phyloP scores from a whole-genome alignment of 2,888 invertebrate species.

The Cosmia pyralina region DNA sequence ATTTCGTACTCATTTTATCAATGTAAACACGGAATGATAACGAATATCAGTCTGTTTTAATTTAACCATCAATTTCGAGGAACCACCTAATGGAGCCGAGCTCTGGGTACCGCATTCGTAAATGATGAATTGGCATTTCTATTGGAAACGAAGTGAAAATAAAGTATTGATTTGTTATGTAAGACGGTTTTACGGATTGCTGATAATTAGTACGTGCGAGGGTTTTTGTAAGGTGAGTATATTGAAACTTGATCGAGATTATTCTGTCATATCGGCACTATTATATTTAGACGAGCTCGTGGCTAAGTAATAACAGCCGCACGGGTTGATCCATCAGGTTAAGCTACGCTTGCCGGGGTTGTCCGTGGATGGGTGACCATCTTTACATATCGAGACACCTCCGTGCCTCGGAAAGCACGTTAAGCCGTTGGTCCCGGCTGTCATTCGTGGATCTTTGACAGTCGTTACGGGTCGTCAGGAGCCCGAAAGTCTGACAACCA shows the following conservation, averaged over 20 bases:
- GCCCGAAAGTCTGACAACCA: no score
- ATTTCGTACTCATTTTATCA: not conserved
- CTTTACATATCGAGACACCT: no score
- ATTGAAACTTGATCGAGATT: not conserved
- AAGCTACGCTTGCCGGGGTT: no score
- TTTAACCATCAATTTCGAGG: conserved; percentile 48
- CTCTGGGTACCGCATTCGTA: conserved; percentile 49
- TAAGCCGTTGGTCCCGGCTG: no score
- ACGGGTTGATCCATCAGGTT: no score
- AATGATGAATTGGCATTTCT: conserved; percentile 70
- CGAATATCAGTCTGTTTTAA: conserved; percentile 28
- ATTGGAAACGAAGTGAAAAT: conserved; percentile 66
- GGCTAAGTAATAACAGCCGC: no score
- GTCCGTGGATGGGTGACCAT: no score
- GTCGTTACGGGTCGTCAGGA: no score
- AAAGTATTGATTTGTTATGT: conserved; percentile 59
- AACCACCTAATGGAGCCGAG: conserved; percentile 48
- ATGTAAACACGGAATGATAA: conserved; percentile 32
- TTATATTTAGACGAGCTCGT: no score
- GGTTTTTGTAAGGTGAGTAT: not conserved
- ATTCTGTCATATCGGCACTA: not conserved
- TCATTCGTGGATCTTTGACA: no score
- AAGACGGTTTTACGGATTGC: conserved; percentile 3
- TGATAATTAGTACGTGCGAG: conserved; percentile 32
- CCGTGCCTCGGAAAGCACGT: no score